Evolutionary conservation across 2,113 vertebrate species (phyloP), one percentile per base, ranked within the genome.

Genomic region (Suncus etruscus): DNA sequence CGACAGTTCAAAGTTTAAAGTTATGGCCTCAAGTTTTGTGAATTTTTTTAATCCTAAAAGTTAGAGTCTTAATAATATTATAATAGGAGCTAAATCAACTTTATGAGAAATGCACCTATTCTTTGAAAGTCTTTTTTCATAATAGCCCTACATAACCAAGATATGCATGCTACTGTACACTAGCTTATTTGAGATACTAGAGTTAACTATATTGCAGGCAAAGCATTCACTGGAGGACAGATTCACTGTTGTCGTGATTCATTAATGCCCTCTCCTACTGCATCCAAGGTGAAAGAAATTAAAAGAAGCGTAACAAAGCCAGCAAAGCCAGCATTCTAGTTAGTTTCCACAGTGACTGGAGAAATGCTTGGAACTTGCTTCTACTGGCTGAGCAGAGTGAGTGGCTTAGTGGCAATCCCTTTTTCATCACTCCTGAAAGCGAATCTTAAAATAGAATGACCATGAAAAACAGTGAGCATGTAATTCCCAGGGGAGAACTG

Each of bases 271-370:
- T 77, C 51, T 84, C 77, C 48, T 3, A 27, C 48, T 66, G 14
- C 11, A 39, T 87, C 83, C 51, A 90, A 51, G 70, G n/a, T 50
- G 93, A 65, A 70, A 92, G 83, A 92, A 91, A 89, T 89, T 77
- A 39, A 84, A 95, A 90, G 76, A 79, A 83, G 6, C 22, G 8
- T 24, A 58, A 48, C 74, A 75, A 77, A 89, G 61, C 87, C 32
- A 89, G 32, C 20, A 89, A 72, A 82, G 32, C 81, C 74, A 90
- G 74, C 18, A 63, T 83, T 66, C n/a, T 69, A 24, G 61, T 87
- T 85, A 70, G 54, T 78, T 91, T 47, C 72, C 77, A 80, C 14
- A 45, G 63, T 18, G 27, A 72, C 73, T 31, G 27, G 12, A 84
- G 50, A 75, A 72, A 87, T 75, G 51, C 29, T 61, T 70, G 68